Base-by-base conservation (phyloP, 2,797 vertebrate genomes). In the Ciconia nigra region DNA sequence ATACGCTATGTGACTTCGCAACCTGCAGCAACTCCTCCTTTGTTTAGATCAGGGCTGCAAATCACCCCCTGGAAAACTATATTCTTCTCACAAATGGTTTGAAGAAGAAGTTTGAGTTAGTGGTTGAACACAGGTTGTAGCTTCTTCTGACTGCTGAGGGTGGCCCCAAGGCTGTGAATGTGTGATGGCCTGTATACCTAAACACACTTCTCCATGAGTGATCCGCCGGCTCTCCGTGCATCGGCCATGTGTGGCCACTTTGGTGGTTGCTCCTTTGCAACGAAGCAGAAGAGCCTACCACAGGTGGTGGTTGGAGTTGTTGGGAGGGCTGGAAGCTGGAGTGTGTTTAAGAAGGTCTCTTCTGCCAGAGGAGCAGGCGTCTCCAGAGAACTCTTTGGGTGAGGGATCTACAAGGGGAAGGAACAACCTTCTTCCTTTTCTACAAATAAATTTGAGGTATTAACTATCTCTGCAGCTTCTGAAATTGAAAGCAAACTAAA, bases 211-310 rank as follows among this genome's bases (percentile, higher is more conserved):
- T 44, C 61, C 44, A 29, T 1, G 2, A 63, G 41, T 47, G 71
- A 59, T 31, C 55, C 77, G 16, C 41, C 54, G 89, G 31, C 37
- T 33, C 20, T 29, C 18, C 13, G 13, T 22, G 20, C 11, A 3
- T 14, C 1, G 3, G 41, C 46, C 1, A 1, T 8, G 13, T 2
- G 8, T 20, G 44, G 46, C 47, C 15, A 4, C 28, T 44, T 47
- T 11, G 37, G 29, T 35, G 26, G 37, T 33, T 37, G 19, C 55
- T 82, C n/a, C 54, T 67, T 54, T 39, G 31, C 31, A 49, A 19
- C 15, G 39, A 15, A 3, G 44, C 37, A 47, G 59, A 66, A 81
- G n/a, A 63, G 13, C 20, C 37, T 29, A 22, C 25, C 8, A 10
- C 12, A 41, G 39, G 54, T 39, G 17, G 59, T 31, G 41, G 51